Conservation (phyloP, 2,888 invertebrate genomes). For the Autographa pulchrina region DNA sequence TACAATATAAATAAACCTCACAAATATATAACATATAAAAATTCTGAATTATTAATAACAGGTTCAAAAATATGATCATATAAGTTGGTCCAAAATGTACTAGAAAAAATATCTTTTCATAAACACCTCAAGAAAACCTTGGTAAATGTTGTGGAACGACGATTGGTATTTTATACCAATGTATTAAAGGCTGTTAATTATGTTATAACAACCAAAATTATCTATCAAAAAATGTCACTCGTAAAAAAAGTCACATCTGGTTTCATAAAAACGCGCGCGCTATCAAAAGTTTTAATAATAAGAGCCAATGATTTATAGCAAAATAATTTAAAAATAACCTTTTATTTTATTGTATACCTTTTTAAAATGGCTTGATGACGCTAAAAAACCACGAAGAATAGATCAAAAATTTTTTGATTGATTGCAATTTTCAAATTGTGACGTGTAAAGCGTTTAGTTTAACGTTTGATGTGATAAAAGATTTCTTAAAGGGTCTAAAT, state of each 20-base stretch:
- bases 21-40: background rate
- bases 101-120: too few species aligned
- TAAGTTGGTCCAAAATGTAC: too few species aligned
- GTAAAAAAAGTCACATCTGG: background rate
- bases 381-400: background rate
- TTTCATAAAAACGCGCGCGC: background rate
- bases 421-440: background rate
- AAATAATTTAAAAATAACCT: background rate
- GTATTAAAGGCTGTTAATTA: background rate
- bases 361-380: background rate
- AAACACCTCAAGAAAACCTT: background rate
- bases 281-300: background rate
- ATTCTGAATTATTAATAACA: background rate
- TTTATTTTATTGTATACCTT: too few species aligned
- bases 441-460: background rate
- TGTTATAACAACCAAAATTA: background rate
- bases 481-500: background rate
- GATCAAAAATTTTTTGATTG: background rate
- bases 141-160: background rate
- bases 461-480: background rate
- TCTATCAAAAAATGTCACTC: background rate
- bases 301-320: background rate
- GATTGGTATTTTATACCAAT: background rate
- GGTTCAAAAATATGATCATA: background rate
- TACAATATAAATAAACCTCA: background rate